Conservation (phyloP, 2,797 vertebrate species). For the Enoplosus armatus region DNA sequence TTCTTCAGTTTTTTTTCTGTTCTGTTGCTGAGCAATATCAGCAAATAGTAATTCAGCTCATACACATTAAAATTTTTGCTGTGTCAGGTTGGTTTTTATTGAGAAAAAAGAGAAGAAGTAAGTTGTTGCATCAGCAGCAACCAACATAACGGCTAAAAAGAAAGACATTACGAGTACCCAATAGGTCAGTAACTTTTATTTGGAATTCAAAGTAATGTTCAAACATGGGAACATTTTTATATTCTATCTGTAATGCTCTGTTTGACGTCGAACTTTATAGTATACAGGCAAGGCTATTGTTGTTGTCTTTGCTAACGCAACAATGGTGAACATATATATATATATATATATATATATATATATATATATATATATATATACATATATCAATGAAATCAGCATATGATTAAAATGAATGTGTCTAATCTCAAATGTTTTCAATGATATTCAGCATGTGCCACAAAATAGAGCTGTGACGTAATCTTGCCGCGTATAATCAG, state of each 20-base stretch:
- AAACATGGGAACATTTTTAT: neutral
- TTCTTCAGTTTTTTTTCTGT: neutral
- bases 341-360: too few species aligned
- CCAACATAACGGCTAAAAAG: neutral
- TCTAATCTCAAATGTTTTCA: neutral
- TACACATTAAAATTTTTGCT: neutral
- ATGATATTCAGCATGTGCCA: conserved; percentile 1
- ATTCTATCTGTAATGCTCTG: neutral
- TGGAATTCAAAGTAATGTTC: neutral
- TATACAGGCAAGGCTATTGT: neutral
- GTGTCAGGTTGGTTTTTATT: neutral
- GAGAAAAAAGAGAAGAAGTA: neutral
- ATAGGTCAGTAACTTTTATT: neutral
- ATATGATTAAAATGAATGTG: neutral
- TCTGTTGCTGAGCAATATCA: neutral
- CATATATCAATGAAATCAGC: conserved; percentile 19
- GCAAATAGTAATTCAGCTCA: neutral
- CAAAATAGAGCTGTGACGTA: conserved; percentile 35
- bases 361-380: too few species aligned
- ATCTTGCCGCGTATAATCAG: conserved; percentile 36
- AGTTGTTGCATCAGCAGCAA: neutral
- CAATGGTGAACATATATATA: neutral
- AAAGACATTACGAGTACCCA: neutral
- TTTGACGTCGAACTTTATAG: neutral
- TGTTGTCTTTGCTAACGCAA: neutral